phyloP scores from a whole-genome alignment of 2,797 vertebrate genomes.

The Onychomys leucogaster region DNA sequence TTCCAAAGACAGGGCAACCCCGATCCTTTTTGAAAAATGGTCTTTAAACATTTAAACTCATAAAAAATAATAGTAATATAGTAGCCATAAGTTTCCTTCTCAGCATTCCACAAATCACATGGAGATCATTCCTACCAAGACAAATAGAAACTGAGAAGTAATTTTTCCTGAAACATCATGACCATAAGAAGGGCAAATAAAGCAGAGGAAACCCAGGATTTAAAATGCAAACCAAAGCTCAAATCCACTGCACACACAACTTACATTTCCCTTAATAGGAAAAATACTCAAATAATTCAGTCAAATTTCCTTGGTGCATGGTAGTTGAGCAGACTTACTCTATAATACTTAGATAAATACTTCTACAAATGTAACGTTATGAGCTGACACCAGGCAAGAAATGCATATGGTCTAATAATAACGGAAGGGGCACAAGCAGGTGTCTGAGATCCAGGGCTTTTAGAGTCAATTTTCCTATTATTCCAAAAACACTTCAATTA shows the following conservation, averaged over 20 bases:
- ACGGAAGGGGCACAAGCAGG: not conserved
- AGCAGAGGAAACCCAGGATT: not conserved
- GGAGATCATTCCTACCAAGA: not conserved
- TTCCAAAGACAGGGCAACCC: not conserved
- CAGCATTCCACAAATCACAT: not conserved
- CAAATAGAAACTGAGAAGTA: conserved; percentile 47
- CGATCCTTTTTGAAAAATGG: not conserved
- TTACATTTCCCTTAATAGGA: not conserved
- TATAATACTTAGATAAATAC: not conserved
- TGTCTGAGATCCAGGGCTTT: not conserved
- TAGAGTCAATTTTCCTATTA: conserved; percentile 2
- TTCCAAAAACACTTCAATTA: conserved; percentile 28
- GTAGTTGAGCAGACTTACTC: not conserved
- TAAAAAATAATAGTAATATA: not conserved
- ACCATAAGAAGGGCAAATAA: not conserved
- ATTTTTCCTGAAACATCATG: conserved; percentile 4
- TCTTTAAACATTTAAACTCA: conserved; percentile 37
- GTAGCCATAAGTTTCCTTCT: not conserved
- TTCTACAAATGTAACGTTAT: not conserved
- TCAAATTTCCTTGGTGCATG: not conserved
- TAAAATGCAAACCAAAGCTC: conserved; percentile 12
- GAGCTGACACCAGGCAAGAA: not conserved
- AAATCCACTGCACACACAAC: not conserved
- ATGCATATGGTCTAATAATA: not conserved
- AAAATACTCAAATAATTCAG: not conserved